These are phyloP conservation scores for Ochlodes sylvanus DNA, from an alignment of 2,888 invertebrate genomes.

Conservation along the genomic window DNA sequence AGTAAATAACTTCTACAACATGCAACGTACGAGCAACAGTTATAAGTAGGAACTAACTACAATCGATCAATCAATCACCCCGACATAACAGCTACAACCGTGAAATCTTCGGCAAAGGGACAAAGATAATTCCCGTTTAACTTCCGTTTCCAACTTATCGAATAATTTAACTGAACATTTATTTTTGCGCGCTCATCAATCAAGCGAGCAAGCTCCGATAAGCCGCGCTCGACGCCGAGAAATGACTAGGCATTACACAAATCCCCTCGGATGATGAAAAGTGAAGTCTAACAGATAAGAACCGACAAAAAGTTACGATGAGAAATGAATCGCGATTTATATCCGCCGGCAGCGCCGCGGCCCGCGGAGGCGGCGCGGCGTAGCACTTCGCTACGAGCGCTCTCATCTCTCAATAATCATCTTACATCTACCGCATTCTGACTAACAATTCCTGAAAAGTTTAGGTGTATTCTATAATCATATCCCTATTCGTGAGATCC, in stretches of 20 bases:
- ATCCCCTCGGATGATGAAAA: constrained; percentile 86
- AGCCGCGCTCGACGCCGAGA: constrained; percentile 85
- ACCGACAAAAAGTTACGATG: constrained; percentile 86
- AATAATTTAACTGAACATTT: constrained; percentile 86
- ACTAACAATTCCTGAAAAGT: not conserved
- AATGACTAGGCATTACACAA: constrained; percentile 87
- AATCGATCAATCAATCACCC: constrained; percentile 68
- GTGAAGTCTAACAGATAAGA: constrained; percentile 86
- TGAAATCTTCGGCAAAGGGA: constrained; percentile 80
- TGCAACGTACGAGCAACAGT: constrained; percentile 13
- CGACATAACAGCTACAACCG: constrained; percentile 80
- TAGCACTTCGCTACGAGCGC: constrained; percentile 32
- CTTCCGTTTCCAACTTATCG: constrained; percentile 86
- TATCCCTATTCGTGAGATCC: too few relatives aligned
- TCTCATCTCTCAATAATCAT: constrained; percentile 18
- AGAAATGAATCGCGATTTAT: constrained; percentile 86
- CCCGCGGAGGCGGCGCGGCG: constrained; percentile 43
- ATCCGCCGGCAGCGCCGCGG: constrained; percentile 69
- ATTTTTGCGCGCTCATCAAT: constrained; percentile 86
- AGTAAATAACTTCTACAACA: not conserved
- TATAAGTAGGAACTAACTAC: constrained; percentile 44
- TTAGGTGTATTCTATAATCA: too few relatives aligned
- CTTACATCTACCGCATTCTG: not conserved
- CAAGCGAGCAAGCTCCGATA: constrained; percentile 83
- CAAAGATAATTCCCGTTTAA: constrained; percentile 86